Evolutionary conservation across 2,888 invertebrate species (phyloP).

Genomic region (Odontothrips loti): DNA sequence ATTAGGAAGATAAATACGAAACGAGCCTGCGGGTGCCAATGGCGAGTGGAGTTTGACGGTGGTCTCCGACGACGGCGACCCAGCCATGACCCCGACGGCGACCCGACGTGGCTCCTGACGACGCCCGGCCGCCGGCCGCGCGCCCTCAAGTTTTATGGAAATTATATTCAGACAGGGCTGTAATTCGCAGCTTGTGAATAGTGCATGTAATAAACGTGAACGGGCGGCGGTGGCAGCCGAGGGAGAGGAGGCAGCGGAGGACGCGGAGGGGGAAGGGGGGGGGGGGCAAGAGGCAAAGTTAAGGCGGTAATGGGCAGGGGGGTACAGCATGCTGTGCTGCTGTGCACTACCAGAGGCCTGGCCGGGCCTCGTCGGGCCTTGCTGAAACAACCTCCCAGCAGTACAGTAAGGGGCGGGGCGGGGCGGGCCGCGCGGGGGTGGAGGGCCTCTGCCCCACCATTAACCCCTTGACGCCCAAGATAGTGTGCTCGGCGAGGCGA

Average conservation of each 20-base stretch:
- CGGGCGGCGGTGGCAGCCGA: background rate
- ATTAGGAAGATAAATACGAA: no score
- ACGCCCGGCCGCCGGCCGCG: no score
- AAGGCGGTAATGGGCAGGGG: constrained; percentile 13
- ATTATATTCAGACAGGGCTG: constrained; percentile 19
- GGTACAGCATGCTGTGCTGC: background rate
- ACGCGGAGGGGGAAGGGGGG: background rate
- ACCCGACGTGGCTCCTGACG: no score
- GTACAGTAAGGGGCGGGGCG: background rate
- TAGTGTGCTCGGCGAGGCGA: background rate
- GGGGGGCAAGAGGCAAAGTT: background rate
- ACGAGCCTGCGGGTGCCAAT: no score
- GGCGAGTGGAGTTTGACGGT: no score
- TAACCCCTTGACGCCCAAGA: background rate
- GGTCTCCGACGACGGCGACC: no score
- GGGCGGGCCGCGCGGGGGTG: background rate
- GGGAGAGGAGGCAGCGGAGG: background rate
- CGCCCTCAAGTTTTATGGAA: constrained; percentile 10
- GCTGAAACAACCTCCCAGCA: constrained; percentile 3
- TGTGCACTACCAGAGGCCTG: background rate
- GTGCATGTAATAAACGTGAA: constrained; percentile 23
- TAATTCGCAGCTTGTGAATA: constrained; percentile 20
- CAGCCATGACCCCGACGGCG: no score
- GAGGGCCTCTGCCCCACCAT: background rate
- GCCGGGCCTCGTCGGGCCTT: background rate